phyloP scores from a whole-genome alignment of 2,113 vertebrate species.

The Mormyrus iriodes region DNA sequence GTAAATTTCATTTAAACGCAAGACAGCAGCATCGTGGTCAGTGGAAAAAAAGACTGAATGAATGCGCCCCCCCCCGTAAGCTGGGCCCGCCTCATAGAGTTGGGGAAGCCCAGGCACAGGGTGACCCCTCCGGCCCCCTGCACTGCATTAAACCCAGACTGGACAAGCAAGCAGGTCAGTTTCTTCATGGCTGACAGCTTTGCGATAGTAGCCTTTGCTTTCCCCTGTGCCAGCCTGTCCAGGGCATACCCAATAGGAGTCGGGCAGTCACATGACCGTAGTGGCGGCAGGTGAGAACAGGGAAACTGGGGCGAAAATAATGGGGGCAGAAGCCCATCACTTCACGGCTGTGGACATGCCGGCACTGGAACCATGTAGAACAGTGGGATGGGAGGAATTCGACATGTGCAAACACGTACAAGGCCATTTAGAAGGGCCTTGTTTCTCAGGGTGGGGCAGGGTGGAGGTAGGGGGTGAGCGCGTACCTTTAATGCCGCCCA shows the following conservation, averaged over 20 bases:
- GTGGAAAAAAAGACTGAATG: conserved; percentile 45
- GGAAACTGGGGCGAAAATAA: not conserved
- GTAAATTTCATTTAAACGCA: conserved; percentile 74
- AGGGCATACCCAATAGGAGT: not conserved
- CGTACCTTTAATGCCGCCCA: conserved; percentile 73
- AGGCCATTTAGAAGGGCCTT: too few relatives aligned
- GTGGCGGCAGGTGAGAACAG: not conserved
- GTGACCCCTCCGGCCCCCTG: not conserved
- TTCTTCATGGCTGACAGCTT: not conserved
- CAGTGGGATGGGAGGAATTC: not conserved
- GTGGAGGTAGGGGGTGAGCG: not conserved
- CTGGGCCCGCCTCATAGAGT: conserved; percentile 27
- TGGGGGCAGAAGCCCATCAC: not conserved
- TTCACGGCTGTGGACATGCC: too few relatives aligned
- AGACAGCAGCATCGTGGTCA: conserved; percentile 52
- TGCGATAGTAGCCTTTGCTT: not conserved
- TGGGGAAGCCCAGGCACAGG: conserved; percentile 16
- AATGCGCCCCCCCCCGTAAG: conserved; percentile 40
- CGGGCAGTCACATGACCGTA: not conserved
- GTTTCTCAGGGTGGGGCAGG: too few relatives aligned
- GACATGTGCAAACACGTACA: not conserved
- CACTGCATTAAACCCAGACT: not conserved
- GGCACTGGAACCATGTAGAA: not conserved
- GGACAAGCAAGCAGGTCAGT: not conserved
- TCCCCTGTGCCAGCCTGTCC: not conserved